Evolutionary conservation across 2,797 vertebrate genomes (phyloP), one percentile per base, ranked within the genome.

Genomic region (Cephalopachus bancanus): DNA sequence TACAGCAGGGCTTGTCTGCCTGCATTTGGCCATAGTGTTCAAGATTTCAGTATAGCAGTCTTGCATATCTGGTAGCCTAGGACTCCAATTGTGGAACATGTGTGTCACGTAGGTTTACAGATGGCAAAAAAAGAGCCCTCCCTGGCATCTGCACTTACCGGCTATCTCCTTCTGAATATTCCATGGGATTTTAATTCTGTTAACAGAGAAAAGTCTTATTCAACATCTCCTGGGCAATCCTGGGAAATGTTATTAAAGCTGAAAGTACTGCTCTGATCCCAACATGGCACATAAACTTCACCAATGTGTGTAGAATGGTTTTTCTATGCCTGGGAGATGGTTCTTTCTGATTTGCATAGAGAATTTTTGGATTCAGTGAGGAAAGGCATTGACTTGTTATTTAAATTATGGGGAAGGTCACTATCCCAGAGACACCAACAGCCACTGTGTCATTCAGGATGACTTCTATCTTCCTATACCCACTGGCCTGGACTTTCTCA

Each of bases 81-180:
- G 33, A 9, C 22, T 60, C 37, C 26, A 1, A 0, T 17, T 5
- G 20, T 9, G 26, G 76, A 12, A 7, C 6, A 26, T 5, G 49
- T 71, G 59, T 7, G 62, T 49, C 1, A 0, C n/a, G 33, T 10
- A n/a, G 15, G 24, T 30, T 53, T 83, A 3, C 1, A 19, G 65
- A 37, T 16, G 24, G 10, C 33, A 1, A 19, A 3, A 28, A 33
- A 28, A 55, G 15, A 14, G 20, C 2, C 17, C 16, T 9, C 1
- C 0, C 2, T 3, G 17, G 64, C 10, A 10, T 19, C 37, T 7
- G 3, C 0, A 2, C 7, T 33, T 4, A 10, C 1, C 10, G 4
- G 0, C 0, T 14, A 8, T 26, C 11, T 0, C 28, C n/a, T 92
- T 67, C n/a, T 26, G 24, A 93, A 57, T 0, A 1, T 1, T 28